Percentiles rank a stretch among this genome's conserved stretches.
Evolutionary conservation across 2,113 vertebrate genomes (phyloP).

Genomic region (Ciconia stormi): DNA sequence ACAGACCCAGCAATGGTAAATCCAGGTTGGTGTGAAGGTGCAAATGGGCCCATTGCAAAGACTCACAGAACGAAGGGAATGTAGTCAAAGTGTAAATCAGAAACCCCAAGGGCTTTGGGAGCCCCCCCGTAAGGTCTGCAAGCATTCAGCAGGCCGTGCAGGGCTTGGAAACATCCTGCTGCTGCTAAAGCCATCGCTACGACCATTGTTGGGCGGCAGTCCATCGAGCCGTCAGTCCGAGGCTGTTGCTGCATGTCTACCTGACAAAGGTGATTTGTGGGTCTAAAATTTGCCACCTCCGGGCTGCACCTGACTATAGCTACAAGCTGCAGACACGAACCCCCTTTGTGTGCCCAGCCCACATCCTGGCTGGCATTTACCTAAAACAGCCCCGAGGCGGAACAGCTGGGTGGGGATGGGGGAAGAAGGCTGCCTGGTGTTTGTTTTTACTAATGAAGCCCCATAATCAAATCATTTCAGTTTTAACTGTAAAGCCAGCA

Average conservation of each 20-base stretch:
- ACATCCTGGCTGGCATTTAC: constrained; percentile 18
- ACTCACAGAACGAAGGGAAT: accelerated
- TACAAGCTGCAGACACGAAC: background rate
- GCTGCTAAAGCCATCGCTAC: background rate
- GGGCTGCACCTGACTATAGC: background rate
- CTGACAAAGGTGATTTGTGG: background rate
- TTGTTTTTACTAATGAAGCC: constrained; percentile 62
- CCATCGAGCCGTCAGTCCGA: accelerated
- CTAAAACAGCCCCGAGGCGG: background rate
- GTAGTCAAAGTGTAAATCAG: background rate
- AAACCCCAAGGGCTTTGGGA: background rate
- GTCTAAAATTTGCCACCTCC: background rate
- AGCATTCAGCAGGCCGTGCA: background rate
- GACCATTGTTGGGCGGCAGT: accelerated
- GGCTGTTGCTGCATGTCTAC: background rate
- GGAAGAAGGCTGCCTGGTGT: constrained; percentile 21
- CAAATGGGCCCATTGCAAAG: background rate
- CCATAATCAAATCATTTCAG: constrained; percentile 60
- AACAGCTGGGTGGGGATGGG: background rate
- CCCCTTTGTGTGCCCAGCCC: background rate
- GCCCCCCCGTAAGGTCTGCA: background rate
- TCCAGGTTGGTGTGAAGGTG: background rate
- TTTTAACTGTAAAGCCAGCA: constrained; percentile 66
- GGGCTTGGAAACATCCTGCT: background rate
- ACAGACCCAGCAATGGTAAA: background rate